Conservation (phyloP, 1,140 invertebrate species). For the Drosophila elegans region DNA sequence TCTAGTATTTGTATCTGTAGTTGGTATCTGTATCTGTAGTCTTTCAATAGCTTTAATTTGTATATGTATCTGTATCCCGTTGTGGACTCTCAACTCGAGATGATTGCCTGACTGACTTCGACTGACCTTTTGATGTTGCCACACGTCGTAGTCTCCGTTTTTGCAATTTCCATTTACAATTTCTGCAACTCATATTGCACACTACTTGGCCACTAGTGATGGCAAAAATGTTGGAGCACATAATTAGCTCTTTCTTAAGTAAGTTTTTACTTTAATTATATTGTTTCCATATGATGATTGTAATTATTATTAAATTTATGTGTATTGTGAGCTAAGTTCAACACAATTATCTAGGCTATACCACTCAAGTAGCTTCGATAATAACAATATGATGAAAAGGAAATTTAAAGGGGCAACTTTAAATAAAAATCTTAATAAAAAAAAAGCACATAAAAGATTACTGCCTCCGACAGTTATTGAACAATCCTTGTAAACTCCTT, state of each 20-base stretch:
- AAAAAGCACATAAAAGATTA: too few species aligned
- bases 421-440: too few species aligned
- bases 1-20: conserved; percentile 1
- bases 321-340: too few species aligned
- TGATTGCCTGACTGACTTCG: conserved; percentile 35
- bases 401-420: too few species aligned
- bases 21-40: conserved; percentile 11
- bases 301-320: too few species aligned
- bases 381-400: too few species aligned
- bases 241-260: not conserved
- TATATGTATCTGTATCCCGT: conserved; percentile 3
- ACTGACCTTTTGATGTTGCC: conserved; percentile 45
- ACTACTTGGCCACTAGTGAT: not conserved
- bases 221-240: not conserved
- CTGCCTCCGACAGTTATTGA: too few species aligned
- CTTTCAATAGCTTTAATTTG: not conserved
- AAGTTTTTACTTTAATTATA: too few species aligned
- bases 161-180: conserved; percentile 28
- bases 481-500: too few species aligned
- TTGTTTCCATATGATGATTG: too few species aligned
- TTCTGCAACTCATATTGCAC: conserved; percentile 30
- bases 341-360: too few species aligned
- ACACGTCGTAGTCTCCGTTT: conserved; percentile 11
- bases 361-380: too few species aligned
- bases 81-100: conserved; percentile 13